These are phyloP conservation scores for Acanthochromis polyacanthus DNA, from an alignment of 2,113 vertebrate species.

Conservation along the genomic window DNA sequence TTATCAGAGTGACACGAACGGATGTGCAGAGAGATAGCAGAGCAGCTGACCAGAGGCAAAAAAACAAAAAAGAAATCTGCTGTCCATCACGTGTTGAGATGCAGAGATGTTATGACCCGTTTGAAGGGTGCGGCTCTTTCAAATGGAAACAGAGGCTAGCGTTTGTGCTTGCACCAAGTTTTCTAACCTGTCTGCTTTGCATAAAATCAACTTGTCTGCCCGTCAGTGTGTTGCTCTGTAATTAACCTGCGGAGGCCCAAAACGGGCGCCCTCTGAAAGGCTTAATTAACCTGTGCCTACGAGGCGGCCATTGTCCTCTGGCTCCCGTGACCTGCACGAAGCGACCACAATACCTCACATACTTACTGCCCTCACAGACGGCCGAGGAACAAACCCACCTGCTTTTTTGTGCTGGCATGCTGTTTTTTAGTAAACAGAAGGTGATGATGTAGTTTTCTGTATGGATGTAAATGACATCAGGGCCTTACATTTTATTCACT, in stretches of 20 bases:
- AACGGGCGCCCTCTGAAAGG: constrained; percentile 60
- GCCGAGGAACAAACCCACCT: constrained; percentile 2
- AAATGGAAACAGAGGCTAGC: background rate
- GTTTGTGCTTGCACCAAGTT: background rate
- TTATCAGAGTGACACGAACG: constrained; percentile 27
- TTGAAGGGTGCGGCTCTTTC: background rate
- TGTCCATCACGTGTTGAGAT: constrained; percentile 13
- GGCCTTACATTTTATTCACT: background rate
- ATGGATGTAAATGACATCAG: background rate
- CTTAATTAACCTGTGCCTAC: constrained; percentile 77
- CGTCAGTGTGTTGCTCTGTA: constrained; percentile 62
- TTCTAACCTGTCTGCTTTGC: constrained; percentile 56
- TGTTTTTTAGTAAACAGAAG: background rate
- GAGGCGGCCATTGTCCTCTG: constrained; percentile 64
- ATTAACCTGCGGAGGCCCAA: constrained; percentile 75
- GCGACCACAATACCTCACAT: constrained; percentile 24
- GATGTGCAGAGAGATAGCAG: background rate
- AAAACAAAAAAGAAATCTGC: constrained; percentile 34
- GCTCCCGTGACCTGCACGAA: constrained; percentile 24
- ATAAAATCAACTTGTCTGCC: constrained; percentile 58
- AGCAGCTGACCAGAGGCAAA: background rate
- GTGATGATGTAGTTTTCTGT: constrained; percentile 7
- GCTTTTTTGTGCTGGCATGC: background rate
- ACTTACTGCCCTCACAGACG: constrained; percentile 1
- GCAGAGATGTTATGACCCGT: background rate